Percentiles rank a stretch among this genome's conserved stretches.
Conservation (phyloP, 2,888 invertebrate genomes). For the Cephus pulcher region DNA sequence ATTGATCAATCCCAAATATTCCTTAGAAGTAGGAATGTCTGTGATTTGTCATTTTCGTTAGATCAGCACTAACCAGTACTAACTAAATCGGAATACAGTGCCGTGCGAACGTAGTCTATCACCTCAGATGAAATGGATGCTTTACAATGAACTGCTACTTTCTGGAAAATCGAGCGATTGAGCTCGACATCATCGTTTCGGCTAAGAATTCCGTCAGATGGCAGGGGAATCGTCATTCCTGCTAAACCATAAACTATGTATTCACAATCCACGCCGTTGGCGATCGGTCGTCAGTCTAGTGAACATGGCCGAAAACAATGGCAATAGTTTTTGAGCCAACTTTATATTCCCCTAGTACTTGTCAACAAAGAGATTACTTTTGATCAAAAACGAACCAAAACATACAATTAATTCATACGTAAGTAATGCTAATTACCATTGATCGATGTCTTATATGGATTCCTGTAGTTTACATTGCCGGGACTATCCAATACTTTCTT, state of each 20-base stretch:
- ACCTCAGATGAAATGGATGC: neutral
- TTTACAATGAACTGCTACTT: neutral
- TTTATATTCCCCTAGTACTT: conserved; percentile 42
- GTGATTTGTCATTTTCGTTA: no score
- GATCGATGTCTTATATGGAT: neutral
- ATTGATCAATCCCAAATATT: no score
- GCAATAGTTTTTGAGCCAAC: conserved; percentile 51
- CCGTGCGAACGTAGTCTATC: neutral
- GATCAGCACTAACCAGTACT: no score
- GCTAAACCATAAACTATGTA: neutral
- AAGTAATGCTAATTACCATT: conserved; percentile 26
- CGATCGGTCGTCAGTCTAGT: conserved; percentile 48
- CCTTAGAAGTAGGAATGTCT: no score
- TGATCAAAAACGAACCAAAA: conserved; percentile 33
- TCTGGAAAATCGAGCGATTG: neutral
- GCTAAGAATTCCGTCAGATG: neutral
- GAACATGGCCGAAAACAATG: conserved; percentile 60
- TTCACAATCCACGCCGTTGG: conserved; percentile 12
- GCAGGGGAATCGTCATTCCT: neutral
- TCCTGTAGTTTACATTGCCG: neutral
- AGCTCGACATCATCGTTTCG: neutral
- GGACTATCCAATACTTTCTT: neutral
- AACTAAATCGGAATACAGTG: no score
- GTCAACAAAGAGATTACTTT: conserved; percentile 51
- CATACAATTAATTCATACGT: conserved; percentile 30